Conservation (phyloP, 2,888 invertebrate species). For the Rhamphomyia laevipes region DNA sequence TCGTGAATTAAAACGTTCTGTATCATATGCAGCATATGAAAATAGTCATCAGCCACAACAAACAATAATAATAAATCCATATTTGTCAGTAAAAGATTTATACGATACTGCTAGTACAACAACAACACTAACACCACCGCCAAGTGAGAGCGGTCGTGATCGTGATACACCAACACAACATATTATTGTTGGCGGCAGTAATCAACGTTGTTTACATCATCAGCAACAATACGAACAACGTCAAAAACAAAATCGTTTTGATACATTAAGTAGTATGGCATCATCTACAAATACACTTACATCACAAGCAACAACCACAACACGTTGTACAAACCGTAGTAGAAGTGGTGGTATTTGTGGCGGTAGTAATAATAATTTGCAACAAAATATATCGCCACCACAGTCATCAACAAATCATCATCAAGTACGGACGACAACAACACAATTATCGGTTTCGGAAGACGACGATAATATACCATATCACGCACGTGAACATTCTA, state of each 20-base stretch:
- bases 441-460: conserved; percentile 13
- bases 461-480: conserved; percentile 62
- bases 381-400: conserved; percentile 13
- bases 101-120: conserved; percentile 24
- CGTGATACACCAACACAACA: neutral
- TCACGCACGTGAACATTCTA: conserved; percentile 80
- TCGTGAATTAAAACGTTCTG: conserved; percentile 16
- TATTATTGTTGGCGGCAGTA: neutral
- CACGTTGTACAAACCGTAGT: neutral
- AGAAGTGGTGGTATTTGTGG: neutral
- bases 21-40: conserved; percentile 17
- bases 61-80: conserved; percentile 1
- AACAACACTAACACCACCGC: conserved; percentile 23
- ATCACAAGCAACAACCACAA: conserved; percentile 2
- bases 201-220: neutral
- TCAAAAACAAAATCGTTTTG: conserved; percentile 3
- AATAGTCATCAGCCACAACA: neutral
- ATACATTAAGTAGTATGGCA: neutral
- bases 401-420: conserved; percentile 37
- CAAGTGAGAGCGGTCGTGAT: conserved; percentile 23
- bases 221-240: neutral
- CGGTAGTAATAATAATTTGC: conserved; percentile 1
- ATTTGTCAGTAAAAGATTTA: conserved; percentile 13
- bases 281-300: neutral
- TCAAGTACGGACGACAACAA: conserved; percentile 22